phyloP scores from a whole-genome alignment of 2,888 invertebrate genomes.

The Idaea straminata region DNA sequence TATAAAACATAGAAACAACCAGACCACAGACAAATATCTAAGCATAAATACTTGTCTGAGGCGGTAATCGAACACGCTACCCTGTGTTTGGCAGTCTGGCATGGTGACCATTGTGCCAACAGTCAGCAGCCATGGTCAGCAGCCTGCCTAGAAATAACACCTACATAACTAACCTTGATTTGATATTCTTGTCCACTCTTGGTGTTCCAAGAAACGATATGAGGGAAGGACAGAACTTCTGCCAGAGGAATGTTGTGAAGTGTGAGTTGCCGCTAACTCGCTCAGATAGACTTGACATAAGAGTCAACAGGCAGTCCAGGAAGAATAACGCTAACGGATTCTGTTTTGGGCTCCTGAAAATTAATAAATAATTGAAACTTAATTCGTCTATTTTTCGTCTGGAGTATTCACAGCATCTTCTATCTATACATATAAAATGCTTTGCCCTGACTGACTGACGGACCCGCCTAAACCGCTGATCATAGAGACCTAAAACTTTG shows the following conservation, averaged over 20 bases:
- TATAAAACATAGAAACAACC: neutral
- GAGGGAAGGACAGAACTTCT: constrained; percentile 94
- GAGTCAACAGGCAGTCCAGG: constrained; percentile 91
- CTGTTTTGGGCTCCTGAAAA: constrained; percentile 80
- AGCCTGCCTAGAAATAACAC: neutral
- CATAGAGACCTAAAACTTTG: too few relatives aligned
- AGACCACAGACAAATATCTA: too few relatives aligned
- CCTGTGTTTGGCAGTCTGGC: too few relatives aligned
- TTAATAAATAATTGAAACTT: neutral
- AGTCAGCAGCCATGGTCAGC: too few relatives aligned
- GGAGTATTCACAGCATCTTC: too few relatives aligned
- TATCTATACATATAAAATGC: too few relatives aligned
- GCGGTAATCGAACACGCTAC: too few relatives aligned
- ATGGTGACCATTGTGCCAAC: neutral
- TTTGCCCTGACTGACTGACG: too few relatives aligned
- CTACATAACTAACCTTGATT: constrained; percentile 78
- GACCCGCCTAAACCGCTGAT: too few relatives aligned
- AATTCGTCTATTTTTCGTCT: neutral
- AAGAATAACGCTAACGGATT: constrained; percentile 87
- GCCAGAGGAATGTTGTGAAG: constrained; percentile 94
- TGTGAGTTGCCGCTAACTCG: constrained; percentile 91
- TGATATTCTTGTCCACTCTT: constrained; percentile 88
- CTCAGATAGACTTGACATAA: constrained; percentile 90
- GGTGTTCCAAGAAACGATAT: constrained; percentile 94
- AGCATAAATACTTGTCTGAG: too few relatives aligned